Base-by-base conservation (phyloP, 2,888 invertebrate genomes). In the Cheilosia variabilis region DNA sequence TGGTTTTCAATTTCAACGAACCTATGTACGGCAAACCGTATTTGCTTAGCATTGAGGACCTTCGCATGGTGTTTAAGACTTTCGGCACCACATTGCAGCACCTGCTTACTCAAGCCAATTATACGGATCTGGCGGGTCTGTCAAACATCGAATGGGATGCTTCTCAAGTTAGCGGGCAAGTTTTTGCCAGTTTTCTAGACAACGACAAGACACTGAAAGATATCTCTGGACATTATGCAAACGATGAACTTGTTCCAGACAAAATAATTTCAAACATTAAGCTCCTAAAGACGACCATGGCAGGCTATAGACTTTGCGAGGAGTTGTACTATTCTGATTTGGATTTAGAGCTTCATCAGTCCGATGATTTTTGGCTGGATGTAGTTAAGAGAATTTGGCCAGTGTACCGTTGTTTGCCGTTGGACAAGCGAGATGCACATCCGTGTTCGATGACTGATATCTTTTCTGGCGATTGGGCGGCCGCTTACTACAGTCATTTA, bases 121-220 rank as follows among this genome's bases (percentile, higher is more conserved):
- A 97, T 91, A 94, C 96, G 0, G 97, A 98, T 91, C 94, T 98
- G 0, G 95, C 97, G 2, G 98, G 98, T 0, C 92, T 96, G 24
- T 95, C 96, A 0, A 97, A 97, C 91, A 94, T 98, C 0, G 99
- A 99, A 93, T 98, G 98, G 97, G 99, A 99, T 92, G 96, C 97
- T 0, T 95, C 96, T 0, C 96, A 96, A 90, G 95, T 98, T 0
- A 95, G 96, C 82, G 96, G 97, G 0, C 94, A 96, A 88, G 96
- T 99, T 71, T 94, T 99, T 94, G 93, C 94, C 0, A 95, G 96
- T 90, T 97, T 97, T 95, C 92, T 97, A 7, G 95, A 95, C 87
- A 95, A 96, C 88, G 93, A 95, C 0, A 89, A 93, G 24, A 93
- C 93, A 2, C 91, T 95, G 41, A 93, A 93, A 88, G 92, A 93